Percentiles rank a stretch among this genome's conserved stretches.
Conservation (phyloP, 2,113 vertebrate genomes). For the Narcine bancroftii region DNA sequence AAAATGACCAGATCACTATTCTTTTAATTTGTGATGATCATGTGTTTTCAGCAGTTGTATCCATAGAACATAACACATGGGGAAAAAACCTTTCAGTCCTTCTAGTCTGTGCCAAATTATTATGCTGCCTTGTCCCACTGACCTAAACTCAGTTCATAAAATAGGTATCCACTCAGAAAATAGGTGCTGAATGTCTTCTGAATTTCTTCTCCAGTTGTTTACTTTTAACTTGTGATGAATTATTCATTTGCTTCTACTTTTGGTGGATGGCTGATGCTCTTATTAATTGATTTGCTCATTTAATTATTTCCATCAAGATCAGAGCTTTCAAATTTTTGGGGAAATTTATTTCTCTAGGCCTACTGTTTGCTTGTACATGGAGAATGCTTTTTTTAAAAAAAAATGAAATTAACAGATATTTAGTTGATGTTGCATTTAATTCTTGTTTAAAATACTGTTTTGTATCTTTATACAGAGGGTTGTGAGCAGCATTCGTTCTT, state of each 20-base stretch:
- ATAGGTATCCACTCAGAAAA: too few relatives aligned
- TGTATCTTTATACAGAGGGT: constrained; percentile 67
- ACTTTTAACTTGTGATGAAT: background rate
- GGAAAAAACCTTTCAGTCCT: too few relatives aligned
- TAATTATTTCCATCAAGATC: background rate
- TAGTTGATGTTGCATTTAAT: background rate
- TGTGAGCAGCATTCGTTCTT: constrained; percentile 83
- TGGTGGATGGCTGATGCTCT: background rate
- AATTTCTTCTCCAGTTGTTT: background rate
- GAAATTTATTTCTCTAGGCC: background rate
- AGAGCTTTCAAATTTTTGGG: background rate
- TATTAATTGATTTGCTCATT: background rate
- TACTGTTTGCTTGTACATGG: background rate
- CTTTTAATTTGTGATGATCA: background rate
- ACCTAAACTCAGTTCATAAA: too few relatives aligned
- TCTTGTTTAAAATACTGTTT: background rate
- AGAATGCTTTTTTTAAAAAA: background rate
- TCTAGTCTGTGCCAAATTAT: too few relatives aligned
- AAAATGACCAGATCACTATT: background rate
- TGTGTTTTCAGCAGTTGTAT: background rate
- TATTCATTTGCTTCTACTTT: constrained; percentile 15
- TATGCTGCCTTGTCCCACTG: background rate
- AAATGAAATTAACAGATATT: background rate
- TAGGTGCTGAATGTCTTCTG: background rate
- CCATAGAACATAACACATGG: too few relatives aligned